Evolutionary conservation across 1,140 invertebrate genomes (phyloP).

Genomic region (Doryteuthis pealeii): DNA sequence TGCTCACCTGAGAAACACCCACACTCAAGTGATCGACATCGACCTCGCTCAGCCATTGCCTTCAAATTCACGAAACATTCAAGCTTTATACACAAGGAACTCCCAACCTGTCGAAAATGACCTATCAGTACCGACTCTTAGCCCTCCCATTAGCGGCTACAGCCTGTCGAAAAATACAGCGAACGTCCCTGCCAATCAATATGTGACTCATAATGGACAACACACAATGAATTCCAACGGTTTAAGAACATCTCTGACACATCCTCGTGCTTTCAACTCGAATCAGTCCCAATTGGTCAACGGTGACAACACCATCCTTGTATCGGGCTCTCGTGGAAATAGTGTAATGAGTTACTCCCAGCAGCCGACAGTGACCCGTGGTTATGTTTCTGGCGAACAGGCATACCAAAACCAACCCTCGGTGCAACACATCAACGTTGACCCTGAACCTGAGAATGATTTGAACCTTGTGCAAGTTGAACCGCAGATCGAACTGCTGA

Average conservation of each 20-base stretch:
- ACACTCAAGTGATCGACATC: too few species aligned
- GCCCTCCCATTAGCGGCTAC: not conserved
- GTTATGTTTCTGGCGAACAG: too few species aligned
- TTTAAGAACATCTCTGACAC: not conserved
- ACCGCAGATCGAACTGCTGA: not conserved
- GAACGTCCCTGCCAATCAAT: not conserved
- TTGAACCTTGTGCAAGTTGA: not conserved
- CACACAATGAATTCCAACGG: not conserved
- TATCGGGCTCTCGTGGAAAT: too few species aligned
- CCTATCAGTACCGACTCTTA: not conserved
- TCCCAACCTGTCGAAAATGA: too few species aligned
- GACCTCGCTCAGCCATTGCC: too few species aligned
- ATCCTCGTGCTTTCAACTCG: not conserved
- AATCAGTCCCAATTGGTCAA: not conserved
- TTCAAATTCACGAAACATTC: too few species aligned
- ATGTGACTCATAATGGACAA: not conserved
- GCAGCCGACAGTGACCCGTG: too few species aligned
- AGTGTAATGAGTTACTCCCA: too few species aligned
- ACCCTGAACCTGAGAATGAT: not conserved
- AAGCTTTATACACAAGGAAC: too few species aligned
- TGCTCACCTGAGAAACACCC: too few species aligned
- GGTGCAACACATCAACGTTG: not conserved
- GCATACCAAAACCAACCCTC: too few species aligned
- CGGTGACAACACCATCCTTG: not conserved
- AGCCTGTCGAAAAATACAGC: not conserved